Evolutionary conservation across 2,888 invertebrate species (phyloP).

Genomic region (Perizoma affinitatum): DNA sequence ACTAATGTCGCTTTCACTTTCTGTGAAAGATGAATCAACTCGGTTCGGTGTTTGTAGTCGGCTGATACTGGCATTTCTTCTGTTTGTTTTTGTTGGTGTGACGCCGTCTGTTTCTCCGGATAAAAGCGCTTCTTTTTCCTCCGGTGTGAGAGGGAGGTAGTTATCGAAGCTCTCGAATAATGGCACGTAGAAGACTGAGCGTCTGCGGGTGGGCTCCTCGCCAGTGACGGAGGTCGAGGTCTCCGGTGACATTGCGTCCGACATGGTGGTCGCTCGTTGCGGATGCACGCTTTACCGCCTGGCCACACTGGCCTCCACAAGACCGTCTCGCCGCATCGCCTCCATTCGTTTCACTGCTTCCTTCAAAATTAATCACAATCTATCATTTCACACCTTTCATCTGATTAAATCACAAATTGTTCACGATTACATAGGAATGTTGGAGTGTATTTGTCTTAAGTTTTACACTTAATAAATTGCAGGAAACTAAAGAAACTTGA

Average conservation of each 20-base stretch:
- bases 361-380: slow-evolving; percentile 50
- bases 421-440: slow-evolving; percentile 39
- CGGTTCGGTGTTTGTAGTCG: slow-evolving; percentile 60
- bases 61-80: slow-evolving; percentile 61
- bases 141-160: slow-evolving; percentile 80
- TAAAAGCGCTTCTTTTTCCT: slow-evolving; percentile 76
- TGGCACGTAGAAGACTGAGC: slow-evolving; percentile 91
- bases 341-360: slow-evolving; percentile 71
- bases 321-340: slow-evolving; percentile 63
- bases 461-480: slow-evolving; percentile 4
- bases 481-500: neutral
- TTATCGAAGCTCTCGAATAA: slow-evolving; percentile 85
- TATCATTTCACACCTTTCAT: slow-evolving; percentile 64
- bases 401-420: slow-evolving; percentile 49
- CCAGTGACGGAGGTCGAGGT: slow-evolving; percentile 61
- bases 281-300: slow-evolving; percentile 72
- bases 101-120: slow-evolving; percentile 63
- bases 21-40: slow-evolving; percentile 72
- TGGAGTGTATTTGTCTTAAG: slow-evolving; percentile 58
- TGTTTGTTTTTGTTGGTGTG: slow-evolving; percentile 58
- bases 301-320: slow-evolving; percentile 60
- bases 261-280: slow-evolving; percentile 62
- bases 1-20: slow-evolving; percentile 77
- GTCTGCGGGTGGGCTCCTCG: slow-evolving; percentile 84
- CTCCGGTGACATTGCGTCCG: slow-evolving; percentile 67